Evolutionary conservation across 2,113 vertebrate species (phyloP), one percentile per base, ranked within the genome.

Genomic region (Entomyzon cyanotis): DNA sequence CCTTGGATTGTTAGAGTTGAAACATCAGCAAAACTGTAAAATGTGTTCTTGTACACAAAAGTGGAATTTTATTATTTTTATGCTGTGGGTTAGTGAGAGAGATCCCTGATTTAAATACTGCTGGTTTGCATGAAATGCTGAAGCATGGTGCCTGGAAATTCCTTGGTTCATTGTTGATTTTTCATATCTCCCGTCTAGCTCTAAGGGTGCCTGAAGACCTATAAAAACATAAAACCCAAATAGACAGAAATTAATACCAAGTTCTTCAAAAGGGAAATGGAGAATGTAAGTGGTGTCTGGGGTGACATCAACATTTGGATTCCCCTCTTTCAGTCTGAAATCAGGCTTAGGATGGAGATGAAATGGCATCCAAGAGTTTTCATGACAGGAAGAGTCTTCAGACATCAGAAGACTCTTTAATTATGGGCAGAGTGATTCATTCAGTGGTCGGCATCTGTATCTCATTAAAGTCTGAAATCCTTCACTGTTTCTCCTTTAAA

Each of bases 361-460:
- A 98, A 98, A 98, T 98, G 97, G 97, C 95, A 97, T 98, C 97
- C 98, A 96, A 97, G 96, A 97, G 96, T 98, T 98, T 98, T 97
- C 97, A 97, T 98, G 97, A 98, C 98, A 98, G 97, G 98, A 98
- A 97, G 97, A 98, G 96, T 91, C 95, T 97, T 98, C 98, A 98
- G 98, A 98, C 98, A 98, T 98, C 98, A 98, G 97, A 98, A 95
- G 97, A 96, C 97, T 95, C 97, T 94, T 96, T 98, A 95, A 96
- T 93, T 97, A 95, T 84, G 97, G 97, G 96, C 97, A 93, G 95
- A 97, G 96, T 98, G 97, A 98, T 98, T 98, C 98, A 98, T 98
- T 98, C 98, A 96, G 97, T 97, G 97, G 97, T 97, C 97, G 24
- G 97, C 98, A 98, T 98, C 98, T 99, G 98, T 97, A 90, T 98